Evolutionary conservation across 2,888 invertebrate species (phyloP).

Genomic region (Chesias legatella): DNA sequence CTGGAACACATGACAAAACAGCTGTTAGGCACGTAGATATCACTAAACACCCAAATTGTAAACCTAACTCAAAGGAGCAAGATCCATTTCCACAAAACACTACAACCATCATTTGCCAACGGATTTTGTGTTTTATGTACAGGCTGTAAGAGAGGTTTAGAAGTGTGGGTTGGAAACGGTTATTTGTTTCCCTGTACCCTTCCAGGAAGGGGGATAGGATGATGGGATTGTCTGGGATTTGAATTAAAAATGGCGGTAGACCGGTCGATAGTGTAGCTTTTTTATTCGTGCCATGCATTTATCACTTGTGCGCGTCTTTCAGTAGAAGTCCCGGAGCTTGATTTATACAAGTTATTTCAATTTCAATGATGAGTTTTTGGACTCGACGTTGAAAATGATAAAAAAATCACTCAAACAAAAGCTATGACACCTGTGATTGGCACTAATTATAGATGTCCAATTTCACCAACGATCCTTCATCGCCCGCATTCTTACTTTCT

Average conservation of each 20-base stretch:
- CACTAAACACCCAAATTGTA: conserved; percentile 16
- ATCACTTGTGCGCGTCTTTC: neutral
- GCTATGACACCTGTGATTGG: no score
- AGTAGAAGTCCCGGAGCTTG: no score
- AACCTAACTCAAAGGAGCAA: conserved; percentile 15
- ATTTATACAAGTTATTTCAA: no score
- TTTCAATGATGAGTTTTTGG: no score
- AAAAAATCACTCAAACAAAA: no score
- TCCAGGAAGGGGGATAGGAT: conserved; percentile 8
- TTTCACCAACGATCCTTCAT: no score
- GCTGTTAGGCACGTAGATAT: conserved; percentile 62
- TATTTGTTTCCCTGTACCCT: conserved; percentile 4
- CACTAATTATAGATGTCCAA: no score
- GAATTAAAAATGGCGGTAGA: conserved; percentile 43
- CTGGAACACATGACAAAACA: conserved; percentile 53
- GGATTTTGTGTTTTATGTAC: neutral
- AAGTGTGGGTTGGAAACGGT: conserved; percentile 28
- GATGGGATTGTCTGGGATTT: conserved; percentile 52
- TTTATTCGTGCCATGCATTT: conserved; percentile 1
- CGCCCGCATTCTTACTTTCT: no score
- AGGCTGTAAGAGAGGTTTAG: conserved; percentile 11
- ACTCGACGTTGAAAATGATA: no score
- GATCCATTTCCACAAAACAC: conserved; percentile 4
- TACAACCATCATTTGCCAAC: neutral
- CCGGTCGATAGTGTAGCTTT: conserved; percentile 14